phyloP scores from a whole-genome alignment of 2,888 invertebrate genomes.

The Latrodectus elegans region DNA sequence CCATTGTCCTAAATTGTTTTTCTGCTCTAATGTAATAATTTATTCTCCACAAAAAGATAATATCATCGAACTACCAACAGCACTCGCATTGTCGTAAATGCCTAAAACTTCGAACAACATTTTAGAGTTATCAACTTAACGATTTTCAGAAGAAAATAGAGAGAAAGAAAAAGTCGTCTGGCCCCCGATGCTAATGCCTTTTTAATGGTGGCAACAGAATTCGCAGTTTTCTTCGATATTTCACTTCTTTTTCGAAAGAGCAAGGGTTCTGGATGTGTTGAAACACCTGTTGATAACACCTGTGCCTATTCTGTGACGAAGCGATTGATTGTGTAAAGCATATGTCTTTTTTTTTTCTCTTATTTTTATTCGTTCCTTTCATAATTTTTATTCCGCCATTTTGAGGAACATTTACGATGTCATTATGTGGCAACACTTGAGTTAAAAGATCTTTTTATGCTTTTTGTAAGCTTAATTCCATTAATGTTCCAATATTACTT shows the following conservation, averaged over 20 bases:
- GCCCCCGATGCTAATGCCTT: slow-evolving; percentile 44
- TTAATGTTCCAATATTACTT: too few relatives aligned
- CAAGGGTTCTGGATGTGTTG: background rate
- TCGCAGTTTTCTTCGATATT: slow-evolving; percentile 12
- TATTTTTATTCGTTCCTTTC: background rate
- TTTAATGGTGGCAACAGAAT: slow-evolving; percentile 45
- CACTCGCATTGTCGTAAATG: background rate
- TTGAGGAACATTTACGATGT: background rate
- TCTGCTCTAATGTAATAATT: background rate
- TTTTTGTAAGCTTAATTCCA: background rate
- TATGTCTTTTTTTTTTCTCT: background rate
- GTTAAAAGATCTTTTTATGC: background rate
- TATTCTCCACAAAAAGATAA: background rate
- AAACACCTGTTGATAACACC: slow-evolving; percentile 44
- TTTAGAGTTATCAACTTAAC: slow-evolving; percentile 5
- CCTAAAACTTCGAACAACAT: slow-evolving; percentile 3
- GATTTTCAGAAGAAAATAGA: slow-evolving; percentile 4
- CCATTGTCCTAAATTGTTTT: background rate
- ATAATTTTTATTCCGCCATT: background rate
- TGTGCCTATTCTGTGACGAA: slow-evolving; percentile 19
- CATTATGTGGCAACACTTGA: slow-evolving; percentile 2
- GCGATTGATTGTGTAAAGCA: slow-evolving; percentile 15
- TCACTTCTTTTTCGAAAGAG: background rate
- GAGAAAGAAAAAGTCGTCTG: slow-evolving; percentile 13
- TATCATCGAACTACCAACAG: background rate